Evolutionary conservation across 2,113 vertebrate genomes (phyloP).

Genomic region (Periophthalmodon schlosseri): DNA sequence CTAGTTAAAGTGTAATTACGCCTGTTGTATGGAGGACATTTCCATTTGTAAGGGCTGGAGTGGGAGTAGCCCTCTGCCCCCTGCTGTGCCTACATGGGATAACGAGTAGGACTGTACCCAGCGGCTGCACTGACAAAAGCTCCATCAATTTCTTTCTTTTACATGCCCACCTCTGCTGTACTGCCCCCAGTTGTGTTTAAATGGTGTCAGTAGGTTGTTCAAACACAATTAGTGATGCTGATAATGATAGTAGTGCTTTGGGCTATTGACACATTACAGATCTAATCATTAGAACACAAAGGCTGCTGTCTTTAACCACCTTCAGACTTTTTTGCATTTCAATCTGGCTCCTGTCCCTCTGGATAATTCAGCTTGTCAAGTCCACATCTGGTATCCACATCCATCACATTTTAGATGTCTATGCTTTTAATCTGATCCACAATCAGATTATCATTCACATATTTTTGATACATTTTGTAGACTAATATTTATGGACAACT

Average conservation of each 20-base stretch:
- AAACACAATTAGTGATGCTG: conserved; percentile 54
- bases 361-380: neutral
- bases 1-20: conserved; percentile 45
- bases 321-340: conserved; percentile 1
- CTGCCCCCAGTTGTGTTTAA: conserved; percentile 26
- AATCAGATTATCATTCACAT: too few relatives aligned
- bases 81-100: conserved; percentile 46
- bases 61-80: conserved; percentile 48
- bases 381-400: neutral
- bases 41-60: conserved; percentile 55
- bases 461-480: too few relatives aligned
- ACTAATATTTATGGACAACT: too few relatives aligned
- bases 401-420: neutral
- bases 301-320: neutral
- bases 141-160: conserved; percentile 31
- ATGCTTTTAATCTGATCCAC: neutral
- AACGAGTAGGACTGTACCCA: conserved; percentile 38
- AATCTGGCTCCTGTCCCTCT: neutral
- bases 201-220: conserved; percentile 46
- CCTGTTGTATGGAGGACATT: conserved; percentile 44
- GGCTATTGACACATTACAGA: conserved; percentile 35
- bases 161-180: conserved; percentile 37
- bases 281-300: conserved; percentile 34
- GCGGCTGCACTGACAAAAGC: conserved; percentile 52
- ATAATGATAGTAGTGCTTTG: conserved; percentile 14